These are phyloP conservation scores for Taenioides sp. DNA, from an alignment of 2,797 vertebrate species.

Conservation along the genomic window DNA sequence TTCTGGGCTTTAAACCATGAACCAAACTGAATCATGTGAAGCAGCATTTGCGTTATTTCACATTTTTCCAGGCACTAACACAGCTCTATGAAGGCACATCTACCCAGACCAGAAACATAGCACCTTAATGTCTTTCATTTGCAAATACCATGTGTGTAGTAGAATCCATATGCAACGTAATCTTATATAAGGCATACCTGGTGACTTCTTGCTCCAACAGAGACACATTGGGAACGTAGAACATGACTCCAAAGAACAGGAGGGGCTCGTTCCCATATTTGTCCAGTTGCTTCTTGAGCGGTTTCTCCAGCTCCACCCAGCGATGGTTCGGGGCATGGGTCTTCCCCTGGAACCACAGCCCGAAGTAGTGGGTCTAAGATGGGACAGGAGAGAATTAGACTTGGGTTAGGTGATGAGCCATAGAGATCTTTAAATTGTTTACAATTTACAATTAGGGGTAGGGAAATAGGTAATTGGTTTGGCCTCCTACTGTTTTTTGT, in stretches of 20 bases:
- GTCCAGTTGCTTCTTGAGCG: conserved; percentile 97
- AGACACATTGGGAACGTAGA: conserved; percentile 92
- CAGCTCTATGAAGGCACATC: neutral
- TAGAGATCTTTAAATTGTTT: neutral
- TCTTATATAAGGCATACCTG: conserved; percentile 75
- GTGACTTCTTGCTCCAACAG: conserved; percentile 91
- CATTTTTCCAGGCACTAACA: neutral
- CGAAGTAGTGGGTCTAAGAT: conserved; percentile 90
- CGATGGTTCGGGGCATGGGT: conserved; percentile 83
- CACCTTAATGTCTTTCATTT: neutral
- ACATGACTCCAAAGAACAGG: conserved; percentile 97
- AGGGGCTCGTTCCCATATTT: conserved; percentile 94
- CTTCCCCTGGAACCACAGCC: conserved; percentile 95
- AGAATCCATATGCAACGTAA: neutral
- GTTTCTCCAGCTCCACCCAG: conserved; percentile 98
- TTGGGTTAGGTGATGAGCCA: neutral
- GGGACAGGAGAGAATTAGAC: neutral
- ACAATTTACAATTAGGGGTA: neutral
- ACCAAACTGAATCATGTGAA: neutral
- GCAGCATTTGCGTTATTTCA: conserved; percentile 1
- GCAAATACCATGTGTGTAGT: conserved; percentile 1
- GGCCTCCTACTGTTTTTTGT: no score
- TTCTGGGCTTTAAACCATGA: no score
- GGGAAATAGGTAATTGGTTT: no score
- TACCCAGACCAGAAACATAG: neutral